Evolutionary conservation across 2,888 invertebrate genomes (phyloP), one percentile per base, ranked within the genome.

Genomic region (Microctonus brassicae): DNA sequence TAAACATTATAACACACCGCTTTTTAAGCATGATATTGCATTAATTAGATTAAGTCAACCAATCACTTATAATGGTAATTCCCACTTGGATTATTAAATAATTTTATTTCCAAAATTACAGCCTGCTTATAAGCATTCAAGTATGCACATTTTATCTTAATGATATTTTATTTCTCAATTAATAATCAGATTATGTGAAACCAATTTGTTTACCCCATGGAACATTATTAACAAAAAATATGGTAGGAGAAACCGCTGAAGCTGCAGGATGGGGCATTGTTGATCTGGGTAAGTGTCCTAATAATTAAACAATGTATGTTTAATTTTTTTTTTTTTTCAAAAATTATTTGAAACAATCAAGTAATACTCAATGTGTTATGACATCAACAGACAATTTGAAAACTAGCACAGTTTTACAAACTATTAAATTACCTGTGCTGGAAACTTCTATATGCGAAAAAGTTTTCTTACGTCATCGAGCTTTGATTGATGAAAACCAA

Each of bases 261-360:
- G 91, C 91, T 0, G 91, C 92, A 1, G 89, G 89, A 13, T 90
- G 89, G 89, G 89, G 89, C 1, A 89, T 91, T 0, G 90, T 89
- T 63, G 80, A 84, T 36, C 79, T 83, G 64, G 77, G 86, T 87
- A 80, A 80, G 81, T 3, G 17, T 5, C 17, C 5, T 1, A 7
- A 7, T 4, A 42, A 42, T 64, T 22, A 24, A 17, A 52, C 36
- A n/a, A 57, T 47, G 17, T 3, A 33, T 42, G n/a, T n/a, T n/a
- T n/a, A 34, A 47, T 10, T 67, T 53, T 6, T 17, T 10, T 67
- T 53, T 6, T 17, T 47, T 17, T 17, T 6, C 13, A 64, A 67
- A 47, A 65, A 24, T 39, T 58, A 52, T 17, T 20, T 60, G 7
- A 1, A n/a, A 11, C 2, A 10, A 57, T 2, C 29, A 24, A 42